A percentile compares a stretch with the other conserved stretches of the same genome.
These are phyloP conservation scores for Rhipidura dahli DNA, from an alignment of 2,113 vertebrate species.

Conservation along the genomic window DNA sequence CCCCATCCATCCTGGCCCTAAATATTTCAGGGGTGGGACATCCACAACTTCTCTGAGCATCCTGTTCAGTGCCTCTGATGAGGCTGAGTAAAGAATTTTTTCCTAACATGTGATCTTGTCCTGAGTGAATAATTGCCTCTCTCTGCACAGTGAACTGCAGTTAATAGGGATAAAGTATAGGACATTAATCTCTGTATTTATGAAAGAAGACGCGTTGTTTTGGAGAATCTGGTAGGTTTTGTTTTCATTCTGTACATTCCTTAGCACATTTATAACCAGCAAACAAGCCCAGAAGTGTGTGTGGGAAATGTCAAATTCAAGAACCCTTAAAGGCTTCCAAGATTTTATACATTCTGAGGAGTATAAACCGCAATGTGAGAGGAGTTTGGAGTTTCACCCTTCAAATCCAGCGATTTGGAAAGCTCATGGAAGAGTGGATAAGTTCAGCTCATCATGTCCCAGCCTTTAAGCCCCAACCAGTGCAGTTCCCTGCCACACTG, in stretches of 20 bases:
- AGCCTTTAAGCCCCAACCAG: neutral
- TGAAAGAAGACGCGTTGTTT: neutral
- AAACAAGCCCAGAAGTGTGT: neutral
- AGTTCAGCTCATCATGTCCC: neutral
- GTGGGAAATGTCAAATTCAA: neutral
- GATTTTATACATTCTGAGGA: neutral
- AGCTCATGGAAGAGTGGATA: neutral
- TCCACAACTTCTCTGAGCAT: neutral
- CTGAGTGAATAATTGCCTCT: neutral
- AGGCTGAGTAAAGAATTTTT: neutral
- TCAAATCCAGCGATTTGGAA: neutral
- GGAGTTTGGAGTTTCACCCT: neutral
- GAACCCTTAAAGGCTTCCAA: neutral
- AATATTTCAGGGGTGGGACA: neutral
- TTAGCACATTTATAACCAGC: neutral
- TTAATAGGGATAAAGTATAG: neutral
- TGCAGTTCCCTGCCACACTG: neutral
- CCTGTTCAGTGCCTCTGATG: neutral
- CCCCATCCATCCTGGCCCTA: neutral
- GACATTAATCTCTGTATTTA: slow-evolving; percentile 12
- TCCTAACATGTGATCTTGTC: neutral
- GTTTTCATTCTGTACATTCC: neutral
- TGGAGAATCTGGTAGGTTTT: neutral
- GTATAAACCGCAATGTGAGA: neutral
- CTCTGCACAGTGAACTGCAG: neutral